Evolutionary conservation across 2,797 vertebrate genomes (phyloP).

Genomic region (Urosaurus nigricauda): DNA sequence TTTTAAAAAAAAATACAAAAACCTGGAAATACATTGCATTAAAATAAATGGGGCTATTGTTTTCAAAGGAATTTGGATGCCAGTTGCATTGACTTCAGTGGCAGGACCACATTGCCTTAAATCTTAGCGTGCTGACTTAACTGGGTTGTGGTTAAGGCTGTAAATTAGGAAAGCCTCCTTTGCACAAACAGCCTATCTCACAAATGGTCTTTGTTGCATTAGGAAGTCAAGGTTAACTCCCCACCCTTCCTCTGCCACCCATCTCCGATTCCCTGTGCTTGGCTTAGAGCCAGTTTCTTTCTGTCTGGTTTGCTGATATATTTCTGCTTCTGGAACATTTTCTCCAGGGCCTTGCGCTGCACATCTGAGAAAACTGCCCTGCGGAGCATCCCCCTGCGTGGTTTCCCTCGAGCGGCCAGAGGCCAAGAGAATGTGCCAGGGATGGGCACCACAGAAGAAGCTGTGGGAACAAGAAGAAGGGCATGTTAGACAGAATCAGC

Average conservation of each 20-base stretch:
- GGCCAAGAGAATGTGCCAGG: conserved; percentile 98
- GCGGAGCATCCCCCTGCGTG: conserved; percentile 94
- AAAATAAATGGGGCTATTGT: neutral
- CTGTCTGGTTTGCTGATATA: conserved; percentile 98
- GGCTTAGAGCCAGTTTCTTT: conserved; percentile 86
- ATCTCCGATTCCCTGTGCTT: neutral
- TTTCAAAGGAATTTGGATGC: neutral
- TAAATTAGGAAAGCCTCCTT: neutral
- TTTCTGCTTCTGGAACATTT: conserved; percentile 99
- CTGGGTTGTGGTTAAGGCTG: neutral
- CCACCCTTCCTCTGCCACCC: neutral
- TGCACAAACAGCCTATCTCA: neutral
- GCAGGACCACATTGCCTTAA: neutral
- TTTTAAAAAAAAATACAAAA: neutral
- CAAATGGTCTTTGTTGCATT: neutral
- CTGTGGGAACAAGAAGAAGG: conserved; percentile 65
- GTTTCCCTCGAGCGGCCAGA: conserved; percentile 91
- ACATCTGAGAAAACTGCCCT: conserved; percentile 96
- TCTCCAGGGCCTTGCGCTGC: conserved; percentile 96
- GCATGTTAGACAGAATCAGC: neutral
- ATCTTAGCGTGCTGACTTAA: neutral
- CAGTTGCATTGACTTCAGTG: neutral
- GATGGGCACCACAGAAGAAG: conserved; percentile 90
- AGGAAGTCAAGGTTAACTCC: neutral
- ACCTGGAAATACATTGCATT: neutral